Base-by-base conservation (phyloP, 2,113 vertebrate species). In the Nannospalax galili region DNA sequence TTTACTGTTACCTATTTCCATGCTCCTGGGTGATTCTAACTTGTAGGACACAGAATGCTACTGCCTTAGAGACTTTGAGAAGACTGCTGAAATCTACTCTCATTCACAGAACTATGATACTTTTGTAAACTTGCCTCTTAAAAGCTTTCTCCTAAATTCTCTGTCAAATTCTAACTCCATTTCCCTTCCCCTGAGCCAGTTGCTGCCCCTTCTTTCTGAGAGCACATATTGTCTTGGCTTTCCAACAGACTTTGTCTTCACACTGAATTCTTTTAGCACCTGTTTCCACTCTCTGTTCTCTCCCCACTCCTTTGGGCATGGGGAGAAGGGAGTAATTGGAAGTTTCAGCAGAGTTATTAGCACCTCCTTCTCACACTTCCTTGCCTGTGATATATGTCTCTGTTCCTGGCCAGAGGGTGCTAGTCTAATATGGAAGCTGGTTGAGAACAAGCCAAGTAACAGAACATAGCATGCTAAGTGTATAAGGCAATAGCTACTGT, bases 221-320 rank as follows among this genome's bases (percentile, higher is more conserved):
- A 94, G 74, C 88, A 95, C 97, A 96, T 90, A 95, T 75, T 96
- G 79, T 94, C 94, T 95, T 95, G 89, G 92, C 92, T 95, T 91
- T 91, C 45, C 72, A 82, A 87, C 88, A 96, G 88, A 95, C 85
- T 84, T 84, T 88, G 95, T 67, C 84, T 97, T 98, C 97, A 96
- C 97, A 72, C 96, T 96, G 97, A 97, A 98, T 97, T 96, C 82
- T 96, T 97, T 96, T 92, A 97, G 87, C 96, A 96, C 96, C 97
- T 96, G 91, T 92, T 97, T 91, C 84, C 48, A 52, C 48, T 52
- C 48, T 52, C 48, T 52, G 79, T 87, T 93, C 86, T 19, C 75
- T 86, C 48, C 56, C 58, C 79, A 84, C 70, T 79, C 84, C 65
- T 70, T 65, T 94, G 93, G 84, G 94, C 84, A 77, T 60, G 80